A percentile compares a stretch with the other conserved stretches of the same genome.
phyloP scores from a whole-genome alignment of 2,113 vertebrate species.

The Patagioenas fasciata region DNA sequence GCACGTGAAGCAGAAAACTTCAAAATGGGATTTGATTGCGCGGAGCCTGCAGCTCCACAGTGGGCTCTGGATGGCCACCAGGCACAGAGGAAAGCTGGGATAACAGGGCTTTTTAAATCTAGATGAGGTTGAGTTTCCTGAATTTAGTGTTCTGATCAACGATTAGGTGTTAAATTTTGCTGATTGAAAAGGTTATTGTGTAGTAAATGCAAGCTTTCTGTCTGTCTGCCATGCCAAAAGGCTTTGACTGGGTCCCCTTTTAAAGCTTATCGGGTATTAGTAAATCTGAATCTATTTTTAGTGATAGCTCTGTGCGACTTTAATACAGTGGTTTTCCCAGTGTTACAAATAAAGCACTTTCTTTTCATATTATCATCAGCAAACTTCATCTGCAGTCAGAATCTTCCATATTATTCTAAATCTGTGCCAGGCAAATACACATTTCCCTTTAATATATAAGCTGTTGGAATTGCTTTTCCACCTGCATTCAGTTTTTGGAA shows the following conservation, averaged over 20 bases:
- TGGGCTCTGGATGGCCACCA: neutral
- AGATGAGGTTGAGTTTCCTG: neutral
- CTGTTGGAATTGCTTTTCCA: neutral
- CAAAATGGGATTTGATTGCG: too few species aligned
- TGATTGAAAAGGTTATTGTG: neutral
- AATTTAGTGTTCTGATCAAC: neutral
- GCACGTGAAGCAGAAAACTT: neutral
- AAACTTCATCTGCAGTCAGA: neutral
- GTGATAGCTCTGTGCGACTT: neutral
- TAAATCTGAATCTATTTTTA: neutral
- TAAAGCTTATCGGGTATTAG: neutral
- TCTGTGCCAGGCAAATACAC: neutral
- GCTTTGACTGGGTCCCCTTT: neutral
- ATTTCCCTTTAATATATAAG: neutral
- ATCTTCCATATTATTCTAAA: neutral
- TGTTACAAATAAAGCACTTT: neutral
- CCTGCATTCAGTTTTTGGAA: neutral
- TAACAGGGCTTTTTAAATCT: neutral
- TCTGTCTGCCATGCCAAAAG: neutral
- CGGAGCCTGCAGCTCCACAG: rapidly evolving
- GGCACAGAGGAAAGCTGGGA: neutral
- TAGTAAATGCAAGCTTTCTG: neutral
- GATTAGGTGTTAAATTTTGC: neutral
- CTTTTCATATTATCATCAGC: neutral
- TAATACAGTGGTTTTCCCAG: neutral